Conservation (phyloP, 2,113 vertebrate species). For the Reinhardtius hippoglossoides region DNA sequence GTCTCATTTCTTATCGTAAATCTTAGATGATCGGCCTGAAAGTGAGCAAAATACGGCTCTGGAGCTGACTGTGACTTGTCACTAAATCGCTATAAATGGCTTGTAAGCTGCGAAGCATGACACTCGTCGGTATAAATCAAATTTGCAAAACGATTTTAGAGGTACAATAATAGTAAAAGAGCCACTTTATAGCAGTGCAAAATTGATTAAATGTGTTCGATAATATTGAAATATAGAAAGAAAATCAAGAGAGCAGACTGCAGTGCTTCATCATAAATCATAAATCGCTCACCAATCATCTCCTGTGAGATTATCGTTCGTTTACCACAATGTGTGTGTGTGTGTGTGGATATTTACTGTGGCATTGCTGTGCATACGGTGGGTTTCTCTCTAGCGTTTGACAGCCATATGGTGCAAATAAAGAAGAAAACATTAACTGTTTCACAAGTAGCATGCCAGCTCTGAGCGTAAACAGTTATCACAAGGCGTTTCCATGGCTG, state of each 20-base stretch:
- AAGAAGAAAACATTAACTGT: slow-evolving; percentile 69
- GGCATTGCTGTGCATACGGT: slow-evolving; percentile 60
- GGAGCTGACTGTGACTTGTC: slow-evolving; percentile 65
- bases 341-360: slow-evolving; percentile 62
- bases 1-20: slow-evolving; percentile 76
- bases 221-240: slow-evolving; percentile 57
- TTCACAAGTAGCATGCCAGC: slow-evolving; percentile 74
- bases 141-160: slow-evolving; percentile 63
- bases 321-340: slow-evolving; percentile 63
- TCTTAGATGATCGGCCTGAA: slow-evolving; percentile 69
- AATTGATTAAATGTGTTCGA: slow-evolving; percentile 60
- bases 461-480: slow-evolving; percentile 68
- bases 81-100: slow-evolving; percentile 62
- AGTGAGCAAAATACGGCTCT: slow-evolving; percentile 60
- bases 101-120: slow-evolving; percentile 62
- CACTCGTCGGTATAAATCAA: slow-evolving; percentile 67
- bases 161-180: slow-evolving; percentile 50
- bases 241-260: slow-evolving; percentile 50
- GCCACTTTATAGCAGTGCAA: slow-evolving; percentile 47
- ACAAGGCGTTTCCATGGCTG: slow-evolving; percentile 48
- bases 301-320: slow-evolving; percentile 72
- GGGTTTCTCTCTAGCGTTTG: slow-evolving; percentile 58
- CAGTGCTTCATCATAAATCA: slow-evolving; percentile 62
- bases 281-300: slow-evolving; percentile 60
- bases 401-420: slow-evolving; percentile 77